Base-by-base conservation (phyloP, 2,113 vertebrate species). In the Cettia cetti region DNA sequence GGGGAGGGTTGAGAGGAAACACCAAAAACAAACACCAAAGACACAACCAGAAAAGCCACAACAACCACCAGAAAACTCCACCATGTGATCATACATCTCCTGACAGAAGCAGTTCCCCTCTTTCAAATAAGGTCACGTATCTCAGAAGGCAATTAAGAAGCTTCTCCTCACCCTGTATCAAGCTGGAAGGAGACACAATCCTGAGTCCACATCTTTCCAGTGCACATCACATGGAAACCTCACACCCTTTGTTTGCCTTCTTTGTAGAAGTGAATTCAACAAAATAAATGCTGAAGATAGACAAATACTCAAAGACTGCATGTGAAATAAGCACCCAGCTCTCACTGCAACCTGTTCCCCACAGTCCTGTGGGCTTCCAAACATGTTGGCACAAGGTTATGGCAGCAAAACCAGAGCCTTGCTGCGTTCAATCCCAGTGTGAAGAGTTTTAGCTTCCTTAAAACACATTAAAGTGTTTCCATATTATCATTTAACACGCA, bases 221-320 rank as follows among this genome's bases (percentile, higher is more conserved):
- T 1, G 3, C 23, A 12, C 47, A 39, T 8, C 0, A 0, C 42
- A 52, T 6, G 3, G 70, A 61, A 89, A 42, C 7, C 24, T 70
- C 64, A 63, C 11, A 81, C 10, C 4, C 31, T 19, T 90, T 83
- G 63, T 66, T 65, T 65, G 40, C 57, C 66, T 82, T 37, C 50
- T 69, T 56, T 39, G 8, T 42, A 40, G n/a, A 61, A 70, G 23
- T 19, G 16, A 87, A 12, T 15, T 86, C 7, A 18, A 20, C 15
- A 18, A n/a, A 37, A 66, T 21, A 72, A 88, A 70, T n/a, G 23
- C 59, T 70, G 22, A 70, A 60, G 13, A 15, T 0, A 49, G 52
- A 76, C 15, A 61, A 77, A 86, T 5, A 69, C 10, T 22, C n/a
- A n/a, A 31, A 53, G 37, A 64, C 0, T 33, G 14, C 26, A 56